Percentiles rank a stretch among this genome's conserved stretches.
Evolutionary conservation across 2,797 vertebrate genomes (phyloP).

Genomic region (Sebastes flavidus): DNA sequence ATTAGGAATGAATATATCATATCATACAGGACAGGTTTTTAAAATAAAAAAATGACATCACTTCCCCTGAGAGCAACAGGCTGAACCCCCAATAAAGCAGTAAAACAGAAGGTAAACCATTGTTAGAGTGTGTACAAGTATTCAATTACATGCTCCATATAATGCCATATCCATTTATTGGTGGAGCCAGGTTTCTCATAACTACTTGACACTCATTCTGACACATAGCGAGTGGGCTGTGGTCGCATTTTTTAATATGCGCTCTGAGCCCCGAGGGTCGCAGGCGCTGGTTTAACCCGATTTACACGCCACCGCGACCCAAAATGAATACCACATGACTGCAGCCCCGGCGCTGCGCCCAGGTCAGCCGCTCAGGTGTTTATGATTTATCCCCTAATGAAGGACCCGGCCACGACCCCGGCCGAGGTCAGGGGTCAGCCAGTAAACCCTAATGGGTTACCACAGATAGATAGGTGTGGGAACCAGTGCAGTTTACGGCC

Average conservation of each 20-base stretch:
- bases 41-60: not conserved
- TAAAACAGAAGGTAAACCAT: conserved; percentile 21
- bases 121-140: conserved; percentile 39
- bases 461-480: conserved; percentile 72
- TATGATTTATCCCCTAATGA: conserved; percentile 82
- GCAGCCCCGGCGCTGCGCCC: conserved; percentile 48
- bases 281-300: conserved; percentile 80
- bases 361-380: conserved; percentile 80
- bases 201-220: conserved; percentile 38
- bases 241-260: conserved; percentile 77
- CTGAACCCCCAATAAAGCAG: conserved; percentile 13
- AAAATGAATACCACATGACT: conserved; percentile 80
- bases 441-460: conserved; percentile 78
- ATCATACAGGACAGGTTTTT: not conserved
- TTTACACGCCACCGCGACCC: conserved; percentile 72
- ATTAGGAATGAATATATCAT: not conserved
- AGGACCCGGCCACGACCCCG: conserved; percentile 73
- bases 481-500: conserved; percentile 58
- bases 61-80: not conserved
- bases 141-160: conserved; percentile 58
- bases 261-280: conserved; percentile 73
- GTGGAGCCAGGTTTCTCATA: conserved; percentile 39
- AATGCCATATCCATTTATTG: conserved; percentile 38
- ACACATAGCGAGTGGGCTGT: conserved; percentile 60
- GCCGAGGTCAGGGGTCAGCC: conserved; percentile 69